phyloP scores from a whole-genome alignment of 2,797 vertebrate genomes.

The Erpetoichthys calabaricus region DNA sequence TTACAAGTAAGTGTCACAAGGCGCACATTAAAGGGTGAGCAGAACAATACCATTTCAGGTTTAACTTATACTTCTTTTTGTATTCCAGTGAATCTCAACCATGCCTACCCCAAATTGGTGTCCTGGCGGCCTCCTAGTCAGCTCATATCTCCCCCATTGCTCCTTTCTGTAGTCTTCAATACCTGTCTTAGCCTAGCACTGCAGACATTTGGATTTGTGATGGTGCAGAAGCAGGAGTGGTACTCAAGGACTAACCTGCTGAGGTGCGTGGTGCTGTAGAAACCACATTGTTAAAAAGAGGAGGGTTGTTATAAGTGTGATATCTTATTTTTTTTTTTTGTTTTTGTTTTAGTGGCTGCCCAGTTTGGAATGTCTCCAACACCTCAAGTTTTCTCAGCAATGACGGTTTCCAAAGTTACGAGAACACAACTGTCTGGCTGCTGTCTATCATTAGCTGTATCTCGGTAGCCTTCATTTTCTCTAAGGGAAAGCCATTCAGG shows the following conservation, averaged over 20 bases:
- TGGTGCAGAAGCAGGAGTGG: constrained; percentile 54
- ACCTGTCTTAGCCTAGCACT: constrained; percentile 44
- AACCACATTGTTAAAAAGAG: not conserved
- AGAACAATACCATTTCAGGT: too few relatives aligned
- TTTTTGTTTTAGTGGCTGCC: not conserved
- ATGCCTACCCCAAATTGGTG: constrained; percentile 44
- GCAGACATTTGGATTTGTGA: constrained; percentile 42
- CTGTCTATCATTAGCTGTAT: constrained; percentile 51
- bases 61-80: too few relatives aligned
- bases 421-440: constrained; percentile 56
- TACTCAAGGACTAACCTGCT: constrained; percentile 18
- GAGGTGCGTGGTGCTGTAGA: too few relatives aligned
- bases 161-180: constrained; percentile 52
- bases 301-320: not conserved
- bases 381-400: not conserved
- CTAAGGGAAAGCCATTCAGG: constrained; percentile 57
- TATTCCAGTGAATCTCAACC: constrained; percentile 52
- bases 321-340: not conserved
- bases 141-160: constrained; percentile 46
- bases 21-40: not conserved
- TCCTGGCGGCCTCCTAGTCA: constrained; percentile 43
- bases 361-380: not conserved
- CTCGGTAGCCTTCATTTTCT: constrained; percentile 46
- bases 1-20: constrained; percentile 51
- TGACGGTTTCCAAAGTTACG: constrained; percentile 38